phyloP scores from a whole-genome alignment of 1,140 invertebrate genomes.

The Eueides isabella region DNA sequence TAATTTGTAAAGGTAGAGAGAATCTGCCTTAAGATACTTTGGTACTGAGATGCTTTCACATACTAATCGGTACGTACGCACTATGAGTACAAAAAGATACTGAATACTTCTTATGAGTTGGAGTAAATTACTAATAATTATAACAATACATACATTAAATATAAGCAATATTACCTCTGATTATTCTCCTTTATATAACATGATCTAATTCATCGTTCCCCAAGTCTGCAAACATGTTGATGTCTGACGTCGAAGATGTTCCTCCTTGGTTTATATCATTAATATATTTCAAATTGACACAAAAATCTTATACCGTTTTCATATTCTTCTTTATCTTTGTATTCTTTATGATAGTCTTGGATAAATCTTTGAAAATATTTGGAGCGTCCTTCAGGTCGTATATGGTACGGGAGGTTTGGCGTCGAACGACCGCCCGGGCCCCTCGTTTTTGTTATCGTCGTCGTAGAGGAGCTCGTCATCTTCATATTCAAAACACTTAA shows the following conservation, averaged over 20 bases:
- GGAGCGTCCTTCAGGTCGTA: conserved; percentile 59
- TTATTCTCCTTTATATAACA: neutral
- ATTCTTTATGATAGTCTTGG: conserved; percentile 55
- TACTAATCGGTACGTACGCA: too few species aligned
- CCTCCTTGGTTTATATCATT: conserved; percentile 53
- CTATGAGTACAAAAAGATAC: too few species aligned
- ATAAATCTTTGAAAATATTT: conserved; percentile 57
- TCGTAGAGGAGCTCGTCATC: conserved; percentile 35
- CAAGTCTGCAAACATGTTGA: conserved; percentile 62
- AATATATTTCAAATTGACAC: conserved; percentile 58
- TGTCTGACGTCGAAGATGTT: conserved; percentile 44
- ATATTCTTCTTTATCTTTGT: conserved; percentile 52
- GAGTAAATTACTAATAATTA: too few species aligned
- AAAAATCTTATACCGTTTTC: conserved; percentile 55
- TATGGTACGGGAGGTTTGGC: conserved; percentile 34
- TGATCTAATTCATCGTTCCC: conserved; percentile 39
- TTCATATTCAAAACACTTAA: conserved; percentile 31
- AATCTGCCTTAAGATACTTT: too few species aligned
- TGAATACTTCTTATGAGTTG: too few species aligned
- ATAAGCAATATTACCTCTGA: neutral
- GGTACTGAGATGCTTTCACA: too few species aligned
- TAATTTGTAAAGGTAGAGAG: too few species aligned
- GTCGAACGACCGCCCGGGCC: conserved; percentile 24
- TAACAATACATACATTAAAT: too few species aligned
- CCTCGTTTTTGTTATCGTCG: conserved; percentile 38